Evolutionary conservation across 2,797 vertebrate genomes (phyloP).

Genomic region (Propithecus deckenii): DNA sequence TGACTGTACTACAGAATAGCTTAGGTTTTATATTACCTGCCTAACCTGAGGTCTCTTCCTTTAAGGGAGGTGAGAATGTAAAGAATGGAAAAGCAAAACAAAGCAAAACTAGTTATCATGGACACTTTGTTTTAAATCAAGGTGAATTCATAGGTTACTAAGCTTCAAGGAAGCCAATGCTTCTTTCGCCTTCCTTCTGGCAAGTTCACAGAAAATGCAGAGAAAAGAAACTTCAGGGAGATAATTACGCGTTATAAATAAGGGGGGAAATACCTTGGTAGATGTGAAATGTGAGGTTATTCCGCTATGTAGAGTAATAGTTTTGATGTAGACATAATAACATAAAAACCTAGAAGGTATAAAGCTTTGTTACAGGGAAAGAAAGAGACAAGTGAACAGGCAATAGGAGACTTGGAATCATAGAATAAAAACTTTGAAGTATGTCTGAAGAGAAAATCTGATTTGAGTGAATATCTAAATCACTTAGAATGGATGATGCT

Average conservation of each 20-base stretch:
- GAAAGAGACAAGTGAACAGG: not conserved
- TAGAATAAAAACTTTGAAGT: not conserved
- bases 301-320: not conserved
- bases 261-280: not conserved
- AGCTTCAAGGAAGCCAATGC: not conserved
- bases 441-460: not conserved
- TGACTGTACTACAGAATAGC: not conserved
- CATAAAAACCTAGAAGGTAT: not conserved
- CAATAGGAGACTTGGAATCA: not conserved
- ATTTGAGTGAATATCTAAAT: not conserved
- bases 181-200: not conserved
- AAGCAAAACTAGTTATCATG: not conserved
- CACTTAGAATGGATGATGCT: not conserved
- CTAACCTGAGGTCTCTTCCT: not conserved
- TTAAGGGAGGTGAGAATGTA: not conserved
- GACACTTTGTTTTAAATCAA: not conserved
- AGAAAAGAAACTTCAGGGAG: not conserved
- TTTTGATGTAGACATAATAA: not conserved
- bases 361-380: not conserved
- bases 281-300: not conserved
- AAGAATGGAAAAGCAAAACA: not conserved
- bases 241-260: not conserved
- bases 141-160: not conserved
- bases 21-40: not conserved
- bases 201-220: not conserved